These are phyloP conservation scores for Peucedramus taeniatus DNA, from an alignment of 2,113 vertebrate genomes.

Conservation along the genomic window DNA sequence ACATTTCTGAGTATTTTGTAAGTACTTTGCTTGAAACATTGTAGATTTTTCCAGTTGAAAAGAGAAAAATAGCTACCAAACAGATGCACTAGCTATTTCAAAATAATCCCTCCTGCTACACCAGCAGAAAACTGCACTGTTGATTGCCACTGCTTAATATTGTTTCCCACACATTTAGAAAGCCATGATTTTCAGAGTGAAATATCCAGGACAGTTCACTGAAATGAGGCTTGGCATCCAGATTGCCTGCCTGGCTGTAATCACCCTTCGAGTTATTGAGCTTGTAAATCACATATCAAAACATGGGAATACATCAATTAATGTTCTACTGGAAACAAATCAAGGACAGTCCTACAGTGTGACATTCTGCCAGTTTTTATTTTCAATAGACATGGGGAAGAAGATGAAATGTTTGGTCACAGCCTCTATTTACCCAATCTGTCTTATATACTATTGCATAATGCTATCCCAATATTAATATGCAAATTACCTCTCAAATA, in stretches of 20 bases:
- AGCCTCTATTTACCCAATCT: constrained; percentile 54
- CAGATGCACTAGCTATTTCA: constrained; percentile 46
- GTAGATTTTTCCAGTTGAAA: constrained; percentile 4
- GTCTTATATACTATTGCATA: constrained; percentile 45
- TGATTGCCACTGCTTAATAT: constrained; percentile 36
- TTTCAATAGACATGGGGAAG: constrained; percentile 9
- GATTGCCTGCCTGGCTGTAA: constrained; percentile 23
- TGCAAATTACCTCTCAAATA: constrained; percentile 44
- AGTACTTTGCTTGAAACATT: not conserved
- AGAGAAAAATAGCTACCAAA: constrained; percentile 41
- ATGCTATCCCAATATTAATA: constrained; percentile 56
- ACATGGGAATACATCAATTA: constrained; percentile 51
- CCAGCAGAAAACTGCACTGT: constrained; percentile 27
- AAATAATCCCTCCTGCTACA: constrained; percentile 18
- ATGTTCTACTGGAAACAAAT: constrained; percentile 54
- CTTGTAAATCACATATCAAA: constrained; percentile 55
- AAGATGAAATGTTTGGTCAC: constrained; percentile 33
- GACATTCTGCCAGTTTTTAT: constrained; percentile 48
- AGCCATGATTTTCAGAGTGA: constrained; percentile 46
- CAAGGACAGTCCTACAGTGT: constrained; percentile 48
- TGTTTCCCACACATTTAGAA: constrained; percentile 43
- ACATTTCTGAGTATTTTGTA: not conserved
- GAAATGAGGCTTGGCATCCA: constrained; percentile 34
- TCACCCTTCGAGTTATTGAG: constrained; percentile 46
- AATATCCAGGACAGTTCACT: constrained; percentile 51